Base-by-base conservation (phyloP, 2,888 invertebrate genomes). In the Chrysomela aeneicollis region DNA sequence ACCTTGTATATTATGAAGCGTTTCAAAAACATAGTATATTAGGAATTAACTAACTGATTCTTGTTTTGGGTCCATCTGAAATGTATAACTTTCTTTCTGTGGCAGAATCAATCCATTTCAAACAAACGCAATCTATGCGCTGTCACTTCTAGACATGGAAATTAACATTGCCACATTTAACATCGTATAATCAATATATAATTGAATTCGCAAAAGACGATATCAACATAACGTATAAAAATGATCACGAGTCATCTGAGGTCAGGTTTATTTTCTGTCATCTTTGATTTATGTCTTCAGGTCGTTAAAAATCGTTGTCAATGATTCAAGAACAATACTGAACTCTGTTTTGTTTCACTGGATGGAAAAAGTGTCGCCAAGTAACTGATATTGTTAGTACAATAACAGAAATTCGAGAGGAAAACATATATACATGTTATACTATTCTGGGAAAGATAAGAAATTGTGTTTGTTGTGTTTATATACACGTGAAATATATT, bases 191-290 rank as follows among this genome's bases (percentile, higher is more conserved):
- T 37, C 1, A 42, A 32, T 46, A 46, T 21, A 42, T 57, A 55
- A 46, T 57, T 57, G 22, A 30, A 57, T 57, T 57, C 21, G 57
- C 55, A 57, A 57, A 22, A 22, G 26, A 57, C 30, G 46, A 47
- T 15, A 57, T 57, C 42, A 46, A 55, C 15, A 22, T 26, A 42
- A 21, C 37, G 0, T 37, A 42, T 55, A 22, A 55, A 15, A 55
- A 21, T 22, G n/a, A 42, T 54, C 19, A 18, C 35, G 19, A 46
- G 57, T 57, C 57, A 22, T n/a, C 22, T 22, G n/a, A 46, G 22
- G 57, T 57, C 57, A 57, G 42, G 57, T 57, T 57, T 54, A 18
- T 37, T 37, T 54, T 47, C 17, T 30, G 17, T 26, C 30, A 26
- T 9, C 12, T 17, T 30, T 19, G 6, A 46, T 57, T 57, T 46